Conservation (phyloP, 1,140 invertebrate genomes). For the Hyles vespertilio region DNA sequence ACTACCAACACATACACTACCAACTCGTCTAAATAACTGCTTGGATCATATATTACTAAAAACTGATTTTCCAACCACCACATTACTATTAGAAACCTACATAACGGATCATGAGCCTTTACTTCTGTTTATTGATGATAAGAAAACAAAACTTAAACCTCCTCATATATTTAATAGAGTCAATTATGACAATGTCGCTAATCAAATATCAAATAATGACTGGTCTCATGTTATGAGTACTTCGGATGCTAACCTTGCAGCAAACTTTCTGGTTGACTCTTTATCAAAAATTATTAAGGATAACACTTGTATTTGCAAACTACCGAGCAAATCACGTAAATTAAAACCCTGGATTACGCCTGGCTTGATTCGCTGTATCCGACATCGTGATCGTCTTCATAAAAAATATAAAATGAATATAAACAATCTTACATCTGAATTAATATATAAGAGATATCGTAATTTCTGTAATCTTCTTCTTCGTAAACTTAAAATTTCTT, state of each 20-base stretch:
- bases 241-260: conserved; percentile 1
- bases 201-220: not conserved
- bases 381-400: conserved; percentile 2
- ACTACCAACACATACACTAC: not conserved
- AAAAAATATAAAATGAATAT: not conserved
- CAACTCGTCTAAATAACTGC: not conserved
- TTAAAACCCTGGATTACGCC: conserved; percentile 4
- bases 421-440: not conserved
- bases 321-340: not conserved
- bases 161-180: not conserved
- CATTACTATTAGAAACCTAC: not conserved
- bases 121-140: not conserved
- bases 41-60: conserved; percentile 3
- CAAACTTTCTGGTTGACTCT: not conserved
- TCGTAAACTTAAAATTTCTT: conserved; percentile 1
- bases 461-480: conserved; percentile 1
- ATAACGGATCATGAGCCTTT: conserved; percentile 2
- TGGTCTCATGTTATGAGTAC: not conserved
- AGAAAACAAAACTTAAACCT: not conserved
- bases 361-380: not conserved
- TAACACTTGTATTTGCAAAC: not conserved
- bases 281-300: not conserved
- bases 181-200: not conserved
- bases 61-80: not conserved
- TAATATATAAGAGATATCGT: conserved; percentile 1